Base-by-base conservation (phyloP, 2,797 vertebrate species). In the Ammospiza maritima region DNA sequence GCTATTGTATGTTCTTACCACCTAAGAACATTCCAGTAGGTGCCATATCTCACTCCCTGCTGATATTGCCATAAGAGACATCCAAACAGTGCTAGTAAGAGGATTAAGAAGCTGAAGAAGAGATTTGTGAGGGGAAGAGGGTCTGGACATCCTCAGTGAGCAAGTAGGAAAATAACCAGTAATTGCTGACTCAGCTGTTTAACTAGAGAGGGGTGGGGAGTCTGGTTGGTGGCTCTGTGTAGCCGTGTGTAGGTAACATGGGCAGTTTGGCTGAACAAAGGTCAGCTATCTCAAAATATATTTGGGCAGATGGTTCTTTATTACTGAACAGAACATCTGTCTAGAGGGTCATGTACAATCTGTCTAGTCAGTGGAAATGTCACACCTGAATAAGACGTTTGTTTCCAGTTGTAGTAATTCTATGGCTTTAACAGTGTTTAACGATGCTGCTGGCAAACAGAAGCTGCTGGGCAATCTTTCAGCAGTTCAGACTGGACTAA, bases 161-260 rank as follows among this genome's bases (percentile, higher is more conserved):
- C 23, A n/a, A 61, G 11, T 2, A 74, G 21, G 12, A 54, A 62
- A 76, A 27, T 6, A 69, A 25, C 5, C 2, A 61, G 18, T 16
- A 54, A 42, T 42, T 78, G 18, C 18, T 21, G 57, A 18, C 6
- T 50, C 44, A 22, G 29, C 9, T 64, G 9, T 51, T 51, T 32
- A 60, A 5, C 8, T 56, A 10, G 21, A 21, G 36, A 42, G 3
- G 2, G 1, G 4, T 44, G 19, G 10, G 2, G 3, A 13, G 6
- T 45, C 29, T 74, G 8, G 13, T 78, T 50, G 73, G 10, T 1
- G 6, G 19, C 15, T 22, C 21, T 23, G 21, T 29, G 13, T 6
- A 50, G 17, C 15, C 20, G 16, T 23, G 21, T 20, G 13, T 6
- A 50, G 38, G 32, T 12, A 38, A 6, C 26, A 11, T 6, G 13